Conservation (phyloP, 2,113 vertebrate species). For the Glaucomys volans region DNA sequence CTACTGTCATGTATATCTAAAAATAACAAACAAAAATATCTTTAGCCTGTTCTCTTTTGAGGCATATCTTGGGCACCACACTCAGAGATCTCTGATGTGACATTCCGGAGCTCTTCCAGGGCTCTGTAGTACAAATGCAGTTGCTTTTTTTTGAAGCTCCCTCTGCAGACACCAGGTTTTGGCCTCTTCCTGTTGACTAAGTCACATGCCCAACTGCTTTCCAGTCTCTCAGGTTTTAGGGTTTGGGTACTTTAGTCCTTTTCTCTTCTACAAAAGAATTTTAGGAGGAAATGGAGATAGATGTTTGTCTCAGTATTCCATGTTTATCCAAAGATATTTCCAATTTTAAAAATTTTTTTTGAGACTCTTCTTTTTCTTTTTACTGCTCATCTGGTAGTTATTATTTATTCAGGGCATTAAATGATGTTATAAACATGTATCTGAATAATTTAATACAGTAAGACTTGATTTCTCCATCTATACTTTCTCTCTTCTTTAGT, state of each 20-base stretch:
- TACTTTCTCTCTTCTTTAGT: not conserved
- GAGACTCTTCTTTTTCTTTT: not conserved
- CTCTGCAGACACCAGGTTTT: not conserved
- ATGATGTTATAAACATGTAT: not conserved
- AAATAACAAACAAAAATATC: too few species aligned
- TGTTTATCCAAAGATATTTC: not conserved
- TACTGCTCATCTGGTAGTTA: not conserved
- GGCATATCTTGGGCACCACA: not conserved
- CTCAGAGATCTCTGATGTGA: not conserved
- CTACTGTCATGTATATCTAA: too few species aligned
- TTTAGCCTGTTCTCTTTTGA: not conserved
- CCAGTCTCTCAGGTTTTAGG: not conserved
- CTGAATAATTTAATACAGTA: not conserved
- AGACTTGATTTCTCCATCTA: not conserved
- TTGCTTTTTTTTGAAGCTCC: not conserved
- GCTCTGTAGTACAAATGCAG: not conserved
- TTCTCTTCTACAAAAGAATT: not conserved
- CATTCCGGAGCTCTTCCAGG: not conserved
- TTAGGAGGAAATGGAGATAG: not conserved
- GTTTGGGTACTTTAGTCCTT: not conserved
- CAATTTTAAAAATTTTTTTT: not conserved
- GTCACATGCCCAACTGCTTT: not conserved
- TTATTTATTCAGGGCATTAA: conserved; percentile 10
- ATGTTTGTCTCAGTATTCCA: not conserved
- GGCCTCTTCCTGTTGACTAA: not conserved